These are phyloP conservation scores for Galleria mellonella DNA, from an alignment of 1,140 invertebrate species.

Conservation along the genomic window DNA sequence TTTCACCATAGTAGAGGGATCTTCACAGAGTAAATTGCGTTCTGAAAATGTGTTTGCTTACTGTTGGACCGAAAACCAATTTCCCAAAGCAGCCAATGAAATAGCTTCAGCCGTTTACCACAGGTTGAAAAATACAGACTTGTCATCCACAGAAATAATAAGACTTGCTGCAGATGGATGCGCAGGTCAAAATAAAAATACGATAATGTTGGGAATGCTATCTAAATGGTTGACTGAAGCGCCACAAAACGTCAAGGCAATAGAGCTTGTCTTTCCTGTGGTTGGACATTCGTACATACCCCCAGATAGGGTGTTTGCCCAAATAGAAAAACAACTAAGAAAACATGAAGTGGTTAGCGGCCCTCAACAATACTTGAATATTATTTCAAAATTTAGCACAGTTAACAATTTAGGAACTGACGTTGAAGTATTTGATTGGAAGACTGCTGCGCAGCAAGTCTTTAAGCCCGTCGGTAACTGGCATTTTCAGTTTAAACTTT, in stretches of 20 bases:
- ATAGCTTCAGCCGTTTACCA: constrained; percentile 33
- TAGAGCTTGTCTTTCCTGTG: constrained; percentile 35
- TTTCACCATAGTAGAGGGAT: constrained; percentile 35
- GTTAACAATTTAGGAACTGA: neutral
- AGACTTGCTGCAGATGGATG: constrained; percentile 25
- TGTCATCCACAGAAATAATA: constrained; percentile 14
- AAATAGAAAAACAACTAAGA: constrained; percentile 20
- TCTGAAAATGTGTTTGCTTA: constrained; percentile 29
- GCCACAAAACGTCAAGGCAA: constrained; percentile 14
- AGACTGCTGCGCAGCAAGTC: neutral
- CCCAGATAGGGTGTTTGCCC: constrained; percentile 36
- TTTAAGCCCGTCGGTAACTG: neutral
- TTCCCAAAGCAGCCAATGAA: constrained; percentile 34
- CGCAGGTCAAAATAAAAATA: constrained; percentile 30
- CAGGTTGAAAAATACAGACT: constrained; percentile 17
- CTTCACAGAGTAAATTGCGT: constrained; percentile 25
- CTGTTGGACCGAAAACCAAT: constrained; percentile 33
- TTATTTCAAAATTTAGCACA: neutral
- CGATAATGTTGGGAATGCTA: constrained; percentile 17
- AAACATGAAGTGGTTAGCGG: constrained; percentile 1
- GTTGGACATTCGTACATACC: constrained; percentile 34
- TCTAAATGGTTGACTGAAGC: constrained; percentile 14
- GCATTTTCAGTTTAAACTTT: neutral
- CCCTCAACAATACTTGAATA: neutral
- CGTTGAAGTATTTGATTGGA: neutral